A percentile compares a stretch with the other conserved stretches of the same genome.
Evolutionary conservation across 2,888 invertebrate genomes (phyloP).

Genomic region (Euspilapteryx auroguttella): DNA sequence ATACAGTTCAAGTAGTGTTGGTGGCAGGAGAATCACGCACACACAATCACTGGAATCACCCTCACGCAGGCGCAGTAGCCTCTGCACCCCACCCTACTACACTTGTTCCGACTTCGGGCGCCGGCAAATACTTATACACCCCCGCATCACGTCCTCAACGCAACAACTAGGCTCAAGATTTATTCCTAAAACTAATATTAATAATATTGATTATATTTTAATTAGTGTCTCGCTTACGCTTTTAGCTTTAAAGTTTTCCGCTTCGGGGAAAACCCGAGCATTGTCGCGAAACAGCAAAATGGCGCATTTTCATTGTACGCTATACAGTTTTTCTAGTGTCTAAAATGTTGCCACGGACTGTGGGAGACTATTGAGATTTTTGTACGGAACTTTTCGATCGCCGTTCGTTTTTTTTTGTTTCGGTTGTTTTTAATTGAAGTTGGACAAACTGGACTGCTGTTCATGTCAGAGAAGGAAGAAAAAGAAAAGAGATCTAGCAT

Average conservation of each 20-base stretch:
- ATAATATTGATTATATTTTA: conserved; percentile 8
- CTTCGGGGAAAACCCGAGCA: no score
- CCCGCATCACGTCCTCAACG: conserved; percentile 40
- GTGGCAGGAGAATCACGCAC: conserved; percentile 39
- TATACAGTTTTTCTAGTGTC: no score
- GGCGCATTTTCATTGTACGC: background rate
- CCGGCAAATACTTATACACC: conserved; percentile 53
- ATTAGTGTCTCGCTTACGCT: conserved; percentile 12
- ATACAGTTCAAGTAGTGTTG: no score
- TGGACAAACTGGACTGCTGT: conserved; percentile 30
- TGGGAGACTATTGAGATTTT: no score
- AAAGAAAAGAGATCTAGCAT: conserved; percentile 38
- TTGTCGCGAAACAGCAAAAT: no score
- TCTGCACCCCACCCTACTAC: conserved; percentile 40
- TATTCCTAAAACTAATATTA: conserved; percentile 13
- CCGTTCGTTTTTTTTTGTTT: background rate
- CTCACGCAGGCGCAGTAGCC: conserved; percentile 38
- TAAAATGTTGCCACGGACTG: conserved; percentile 29
- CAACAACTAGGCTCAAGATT: conserved; percentile 33
- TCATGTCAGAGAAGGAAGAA: conserved; percentile 43
- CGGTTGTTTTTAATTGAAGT: background rate
- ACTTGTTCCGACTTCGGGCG: conserved; percentile 26
- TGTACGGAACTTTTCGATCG: no score
- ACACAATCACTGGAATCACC: conserved; percentile 16
- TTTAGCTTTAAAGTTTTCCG: no score